A percentile compares a stretch with the other conserved stretches of the same genome.
These are phyloP conservation scores for Papilio elwesi DNA, from an alignment of 2,888 invertebrate genomes.

Conservation along the genomic window DNA sequence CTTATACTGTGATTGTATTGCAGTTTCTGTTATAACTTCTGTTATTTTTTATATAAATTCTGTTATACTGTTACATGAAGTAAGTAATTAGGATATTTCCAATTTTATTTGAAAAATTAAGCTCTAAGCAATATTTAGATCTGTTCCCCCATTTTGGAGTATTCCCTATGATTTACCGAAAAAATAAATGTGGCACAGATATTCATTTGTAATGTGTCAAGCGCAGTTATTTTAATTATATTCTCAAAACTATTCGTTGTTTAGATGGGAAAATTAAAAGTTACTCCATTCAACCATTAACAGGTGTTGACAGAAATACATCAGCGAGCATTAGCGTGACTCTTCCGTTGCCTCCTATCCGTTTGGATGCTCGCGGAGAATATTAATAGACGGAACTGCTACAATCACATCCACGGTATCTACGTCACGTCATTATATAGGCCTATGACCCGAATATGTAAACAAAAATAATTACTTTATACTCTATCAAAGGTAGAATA, in stretches of 20 bases:
- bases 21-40: too few relatives aligned
- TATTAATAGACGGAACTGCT: conserved; percentile 57
- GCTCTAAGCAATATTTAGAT: neutral
- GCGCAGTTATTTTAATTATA: neutral
- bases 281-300: conserved; percentile 39
- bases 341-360: conserved; percentile 59
- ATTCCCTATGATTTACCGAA: neutral
- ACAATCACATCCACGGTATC: conserved; percentile 19
- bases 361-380: conserved; percentile 61
- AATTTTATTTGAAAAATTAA: neutral
- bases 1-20: too few relatives aligned
- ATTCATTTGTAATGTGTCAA: neutral
- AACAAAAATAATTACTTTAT: conserved; percentile 24
- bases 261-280: conserved; percentile 30
- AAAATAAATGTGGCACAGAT: neutral
- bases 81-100: too few relatives aligned
- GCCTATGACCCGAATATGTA: conserved; percentile 20
- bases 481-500: too few relatives aligned
- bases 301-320: conserved; percentile 53
- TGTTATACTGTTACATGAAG: too few relatives aligned
- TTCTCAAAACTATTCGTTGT: conserved; percentile 23
- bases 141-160: neutral
- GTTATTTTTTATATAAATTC: too few relatives aligned
- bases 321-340: conserved; percentile 50
- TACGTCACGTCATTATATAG: conserved; percentile 26